A percentile compares a stretch with the other conserved stretches of the same genome.
These are phyloP conservation scores for Platanista minor DNA, from an alignment of 2,113 vertebrate species.

Conservation along the genomic window DNA sequence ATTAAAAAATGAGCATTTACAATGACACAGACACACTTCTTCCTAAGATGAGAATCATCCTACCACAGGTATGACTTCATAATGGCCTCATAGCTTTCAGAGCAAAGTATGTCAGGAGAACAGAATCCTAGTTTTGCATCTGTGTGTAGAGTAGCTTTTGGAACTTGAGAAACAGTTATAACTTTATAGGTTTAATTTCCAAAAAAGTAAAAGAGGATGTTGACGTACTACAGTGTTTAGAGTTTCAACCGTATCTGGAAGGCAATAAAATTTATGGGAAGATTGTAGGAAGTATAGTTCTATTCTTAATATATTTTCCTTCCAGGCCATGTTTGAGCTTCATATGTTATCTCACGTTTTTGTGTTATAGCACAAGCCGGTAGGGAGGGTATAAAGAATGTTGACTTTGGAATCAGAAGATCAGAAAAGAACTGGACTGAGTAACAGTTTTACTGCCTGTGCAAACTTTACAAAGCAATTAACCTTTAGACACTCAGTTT, in stretches of 20 bases:
- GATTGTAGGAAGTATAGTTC: background rate
- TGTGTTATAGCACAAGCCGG: background rate
- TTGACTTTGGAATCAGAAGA: slow-evolving; percentile 30
- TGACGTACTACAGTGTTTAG: background rate
- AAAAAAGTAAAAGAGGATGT: background rate
- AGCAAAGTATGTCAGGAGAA: background rate
- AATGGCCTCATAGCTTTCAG: background rate
- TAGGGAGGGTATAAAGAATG: background rate
- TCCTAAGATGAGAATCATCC: background rate
- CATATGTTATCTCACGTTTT: background rate
- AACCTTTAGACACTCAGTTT: slow-evolving; percentile 59
- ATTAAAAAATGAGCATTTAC: background rate
- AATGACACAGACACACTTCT: background rate
- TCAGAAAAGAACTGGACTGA: slow-evolving; percentile 2
- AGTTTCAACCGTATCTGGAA: background rate
- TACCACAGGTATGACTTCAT: background rate
- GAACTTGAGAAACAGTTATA: background rate
- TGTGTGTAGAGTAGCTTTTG: background rate
- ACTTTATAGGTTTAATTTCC: background rate
- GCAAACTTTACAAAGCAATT: slow-evolving; percentile 48
- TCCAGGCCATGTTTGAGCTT: background rate
- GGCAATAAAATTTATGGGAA: background rate
- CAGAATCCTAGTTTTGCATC: background rate
- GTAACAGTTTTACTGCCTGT: background rate
- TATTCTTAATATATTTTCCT: background rate